Percentiles rank a stretch among this genome's conserved stretches.
Conservation (phyloP, 1,140 invertebrate species). For the Meloidogyne floridensis region DNA sequence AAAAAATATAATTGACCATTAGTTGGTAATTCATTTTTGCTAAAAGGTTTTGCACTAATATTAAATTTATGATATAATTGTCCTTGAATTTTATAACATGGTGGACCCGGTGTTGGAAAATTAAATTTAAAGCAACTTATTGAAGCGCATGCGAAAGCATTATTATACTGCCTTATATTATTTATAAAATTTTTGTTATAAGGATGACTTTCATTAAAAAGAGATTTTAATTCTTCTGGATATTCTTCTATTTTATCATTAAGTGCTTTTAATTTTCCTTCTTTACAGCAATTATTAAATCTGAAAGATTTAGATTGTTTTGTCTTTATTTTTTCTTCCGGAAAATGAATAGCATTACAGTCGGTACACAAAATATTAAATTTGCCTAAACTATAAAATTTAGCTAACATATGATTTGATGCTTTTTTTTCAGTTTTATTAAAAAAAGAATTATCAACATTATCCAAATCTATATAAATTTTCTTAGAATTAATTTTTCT, state of each 20-base stretch:
- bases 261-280: background rate
- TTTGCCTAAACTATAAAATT: conserved; percentile 13
- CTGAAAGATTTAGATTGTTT: background rate
- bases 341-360: conserved; percentile 13
- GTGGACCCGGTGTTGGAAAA: background rate
- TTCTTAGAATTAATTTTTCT: no score
- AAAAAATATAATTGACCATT: conserved; percentile 42
- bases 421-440: no score
- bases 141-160: conserved; percentile 7
- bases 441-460: no score
- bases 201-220: conserved; percentile 12
- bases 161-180: conserved; percentile 16
- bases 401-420: no score
- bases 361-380: conserved; percentile 4
- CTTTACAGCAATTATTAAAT: no score
- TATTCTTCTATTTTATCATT: conserved; percentile 8
- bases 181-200: conserved; percentile 14
- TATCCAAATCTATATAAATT: no score
- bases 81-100: conserved; percentile 40
- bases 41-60: conserved; percentile 18
- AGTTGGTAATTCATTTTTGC: conserved; percentile 34
- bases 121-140: conserved; percentile 7
- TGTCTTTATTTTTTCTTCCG: conserved; percentile 3
- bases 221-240: conserved; percentile 11
- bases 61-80: conserved; percentile 43